Conservation (phyloP, 2,113 vertebrate species). For the Antennarius striatus region DNA sequence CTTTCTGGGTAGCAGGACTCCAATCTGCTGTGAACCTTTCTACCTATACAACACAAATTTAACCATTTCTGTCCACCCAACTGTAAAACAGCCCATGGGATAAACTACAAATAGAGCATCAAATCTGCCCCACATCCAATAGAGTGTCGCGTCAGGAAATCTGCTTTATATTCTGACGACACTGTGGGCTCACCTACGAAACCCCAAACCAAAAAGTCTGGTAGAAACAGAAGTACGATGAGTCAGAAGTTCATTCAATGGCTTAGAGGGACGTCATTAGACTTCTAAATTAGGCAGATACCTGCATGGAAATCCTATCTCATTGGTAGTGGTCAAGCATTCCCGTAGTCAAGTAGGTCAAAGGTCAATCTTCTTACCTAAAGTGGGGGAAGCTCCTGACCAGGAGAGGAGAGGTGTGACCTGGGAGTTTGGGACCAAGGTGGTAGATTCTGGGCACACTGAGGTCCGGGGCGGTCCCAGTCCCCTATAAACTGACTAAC, state of each 20-base stretch:
- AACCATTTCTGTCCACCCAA: conserved; percentile 31
- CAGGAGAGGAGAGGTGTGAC: conserved; percentile 34
- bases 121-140: conserved; percentile 75
- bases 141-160: conserved; percentile 31
- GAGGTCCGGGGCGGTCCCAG: conserved; percentile 8
- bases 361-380: conserved; percentile 46
- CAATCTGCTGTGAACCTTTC: neutral
- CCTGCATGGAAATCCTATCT: too few species aligned
- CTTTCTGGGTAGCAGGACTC: neutral
- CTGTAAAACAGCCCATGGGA: conserved; percentile 72
- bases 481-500: conserved; percentile 54
- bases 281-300: neutral
- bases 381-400: conserved; percentile 44
- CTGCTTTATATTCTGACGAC: conserved; percentile 40
- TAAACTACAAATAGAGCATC: conserved; percentile 79
- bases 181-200: conserved; percentile 37
- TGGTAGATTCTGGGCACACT: conserved; percentile 57
- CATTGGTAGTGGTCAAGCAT: neutral
- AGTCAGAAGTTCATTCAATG: conserved; percentile 16
- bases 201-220: conserved; percentile 18
- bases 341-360: conserved; percentile 1
- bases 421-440: conserved; percentile 57
- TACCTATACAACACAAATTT: conserved; percentile 27
- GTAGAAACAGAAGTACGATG: neutral
- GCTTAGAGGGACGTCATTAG: conserved; percentile 1